phyloP scores from a whole-genome alignment of 2,888 invertebrate genomes.

The Dendrolimus pini region DNA sequence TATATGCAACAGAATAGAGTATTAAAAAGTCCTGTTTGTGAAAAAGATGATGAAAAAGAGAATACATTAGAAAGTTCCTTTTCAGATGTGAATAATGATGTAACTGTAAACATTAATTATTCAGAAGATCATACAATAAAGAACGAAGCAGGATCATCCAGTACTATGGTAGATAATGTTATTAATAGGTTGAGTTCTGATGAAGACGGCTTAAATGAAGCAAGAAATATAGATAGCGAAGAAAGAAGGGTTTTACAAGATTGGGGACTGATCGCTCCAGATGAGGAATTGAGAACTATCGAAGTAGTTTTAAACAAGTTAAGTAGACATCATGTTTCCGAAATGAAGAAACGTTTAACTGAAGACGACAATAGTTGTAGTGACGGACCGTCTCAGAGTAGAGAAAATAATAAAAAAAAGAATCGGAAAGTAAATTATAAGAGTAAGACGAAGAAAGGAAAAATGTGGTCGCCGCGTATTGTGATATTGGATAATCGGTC shows the following conservation, averaged over 20 bases:
- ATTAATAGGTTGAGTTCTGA: conserved; percentile 42
- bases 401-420: conserved; percentile 32
- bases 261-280: conserved; percentile 36
- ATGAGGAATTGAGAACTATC: conserved; percentile 46
- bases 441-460: conserved; percentile 51
- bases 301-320: conserved; percentile 55
- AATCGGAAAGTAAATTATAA: conserved; percentile 39
- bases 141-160: conserved; percentile 59
- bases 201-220: conserved; percentile 34
- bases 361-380: conserved; percentile 31
- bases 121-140: conserved; percentile 49
- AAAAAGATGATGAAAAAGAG: conserved; percentile 7
- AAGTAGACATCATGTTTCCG: conserved; percentile 40
- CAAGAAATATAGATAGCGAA: conserved; percentile 24
- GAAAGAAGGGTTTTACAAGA: conserved; percentile 33
- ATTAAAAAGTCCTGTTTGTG: conserved; percentile 37
- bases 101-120: conserved; percentile 54
- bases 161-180: conserved; percentile 17
- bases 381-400: conserved; percentile 33
- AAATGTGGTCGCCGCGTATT: conserved; percentile 61
- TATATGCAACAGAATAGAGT: conserved; percentile 67
- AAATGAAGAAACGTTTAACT: conserved; percentile 34
- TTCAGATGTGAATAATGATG: conserved; percentile 24
- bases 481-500: conserved; percentile 60
- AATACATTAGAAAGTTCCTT: conserved; percentile 48